These are phyloP conservation scores for Spisula solida DNA, from an alignment of 2,888 invertebrate genomes.

Conservation along the genomic window DNA sequence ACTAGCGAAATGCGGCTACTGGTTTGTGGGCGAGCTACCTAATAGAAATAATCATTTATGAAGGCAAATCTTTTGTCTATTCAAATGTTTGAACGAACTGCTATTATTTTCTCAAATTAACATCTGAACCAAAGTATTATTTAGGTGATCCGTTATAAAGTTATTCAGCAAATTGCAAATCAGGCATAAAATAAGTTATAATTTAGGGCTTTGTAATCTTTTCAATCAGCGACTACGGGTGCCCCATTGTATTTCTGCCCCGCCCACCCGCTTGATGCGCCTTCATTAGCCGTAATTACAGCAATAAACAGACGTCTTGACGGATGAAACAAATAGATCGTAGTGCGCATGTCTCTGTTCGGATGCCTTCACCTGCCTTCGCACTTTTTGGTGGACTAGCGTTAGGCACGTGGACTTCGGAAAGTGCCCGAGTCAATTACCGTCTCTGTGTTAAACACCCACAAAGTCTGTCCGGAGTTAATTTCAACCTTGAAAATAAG, in stretches of 20 bases:
- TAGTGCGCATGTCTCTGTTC: conserved; percentile 70
- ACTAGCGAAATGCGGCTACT: background rate
- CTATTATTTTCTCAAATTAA: conserved; percentile 63
- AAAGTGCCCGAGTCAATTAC: conserved; percentile 63
- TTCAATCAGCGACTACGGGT: conserved; percentile 71
- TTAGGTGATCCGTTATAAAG: conserved; percentile 59
- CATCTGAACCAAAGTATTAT: conserved; percentile 51
- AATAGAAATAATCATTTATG: conserved; percentile 42
- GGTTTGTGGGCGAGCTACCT: conserved; percentile 37
- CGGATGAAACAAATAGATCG: conserved; percentile 62
- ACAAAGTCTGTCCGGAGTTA: conserved; percentile 40
- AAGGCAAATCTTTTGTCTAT: conserved; percentile 52
- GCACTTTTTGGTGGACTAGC: conserved; percentile 47
- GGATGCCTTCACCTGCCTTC: conserved; percentile 72
- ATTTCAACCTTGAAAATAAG: conserved; percentile 39
- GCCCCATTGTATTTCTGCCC: conserved; percentile 65
- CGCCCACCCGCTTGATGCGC: conserved; percentile 66
- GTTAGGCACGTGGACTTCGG: conserved; percentile 56
- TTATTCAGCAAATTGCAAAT: conserved; percentile 51
- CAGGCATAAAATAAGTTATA: conserved; percentile 63
- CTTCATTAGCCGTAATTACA: conserved; percentile 71
- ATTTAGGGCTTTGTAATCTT: conserved; percentile 66
- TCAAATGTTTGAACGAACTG: conserved; percentile 56
- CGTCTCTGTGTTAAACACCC: conserved; percentile 56
- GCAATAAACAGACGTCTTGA: conserved; percentile 67